Conservation (phyloP, 1,140 invertebrate genomes). For the Physella acuta region DNA sequence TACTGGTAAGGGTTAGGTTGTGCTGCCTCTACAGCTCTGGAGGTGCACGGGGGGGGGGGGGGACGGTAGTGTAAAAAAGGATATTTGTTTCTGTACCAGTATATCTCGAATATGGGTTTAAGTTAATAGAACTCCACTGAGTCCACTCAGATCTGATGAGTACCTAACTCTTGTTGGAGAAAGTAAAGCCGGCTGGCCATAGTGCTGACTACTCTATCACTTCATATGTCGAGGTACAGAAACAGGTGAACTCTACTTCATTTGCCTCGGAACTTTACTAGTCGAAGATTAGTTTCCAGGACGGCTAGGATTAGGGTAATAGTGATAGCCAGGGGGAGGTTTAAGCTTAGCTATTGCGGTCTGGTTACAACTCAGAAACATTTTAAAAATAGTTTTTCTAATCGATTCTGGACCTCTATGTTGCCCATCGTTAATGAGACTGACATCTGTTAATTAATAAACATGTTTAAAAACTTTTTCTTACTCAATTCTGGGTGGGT, state of each 20-base stretch:
- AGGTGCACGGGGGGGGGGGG: neutral
- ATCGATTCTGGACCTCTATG: neutral
- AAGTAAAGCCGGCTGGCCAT: no score
- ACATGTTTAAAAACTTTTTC: neutral
- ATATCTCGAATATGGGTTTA: no score
- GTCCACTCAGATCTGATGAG: no score
- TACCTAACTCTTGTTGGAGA: no score
- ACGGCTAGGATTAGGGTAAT: no score
- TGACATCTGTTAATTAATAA: no score
- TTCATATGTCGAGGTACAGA: no score
- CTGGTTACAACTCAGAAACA: neutral
- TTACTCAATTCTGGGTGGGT: neutral
- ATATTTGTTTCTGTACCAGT: neutral
- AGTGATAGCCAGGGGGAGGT: neutral
- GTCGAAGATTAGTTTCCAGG: no score
- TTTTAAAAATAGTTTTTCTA: neutral
- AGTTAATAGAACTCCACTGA: no score
- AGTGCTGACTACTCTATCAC: no score
- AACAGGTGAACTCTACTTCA: no score
- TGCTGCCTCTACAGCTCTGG: neutral
- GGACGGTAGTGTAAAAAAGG: neutral
- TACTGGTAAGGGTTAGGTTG: neutral
- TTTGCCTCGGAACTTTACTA: no score
- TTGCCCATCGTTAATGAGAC: neutral
- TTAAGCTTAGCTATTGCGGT: neutral